phyloP scores from a whole-genome alignment of 2,888 invertebrate species.

The Polylopha cassiicola region DNA sequence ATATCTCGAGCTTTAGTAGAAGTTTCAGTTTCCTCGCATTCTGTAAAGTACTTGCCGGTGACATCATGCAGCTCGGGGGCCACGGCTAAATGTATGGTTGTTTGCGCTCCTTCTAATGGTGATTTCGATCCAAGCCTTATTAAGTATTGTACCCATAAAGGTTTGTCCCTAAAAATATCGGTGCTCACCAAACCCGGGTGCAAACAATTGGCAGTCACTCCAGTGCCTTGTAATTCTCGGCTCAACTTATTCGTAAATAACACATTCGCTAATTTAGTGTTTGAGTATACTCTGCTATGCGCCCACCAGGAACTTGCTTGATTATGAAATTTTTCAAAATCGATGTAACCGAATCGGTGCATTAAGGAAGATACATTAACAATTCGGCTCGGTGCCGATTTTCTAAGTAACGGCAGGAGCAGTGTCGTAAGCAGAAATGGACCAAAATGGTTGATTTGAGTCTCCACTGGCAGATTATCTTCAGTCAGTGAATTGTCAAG shows the following conservation, averaged over 20 bases:
- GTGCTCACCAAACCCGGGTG: constrained; percentile 89
- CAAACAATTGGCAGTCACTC: constrained; percentile 85
- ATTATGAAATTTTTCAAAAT: constrained; percentile 82
- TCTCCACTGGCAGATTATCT: constrained; percentile 89
- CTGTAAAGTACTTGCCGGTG: constrained; percentile 85
- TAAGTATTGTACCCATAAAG: constrained; percentile 76
- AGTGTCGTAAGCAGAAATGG: constrained; percentile 92
- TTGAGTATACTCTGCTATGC: constrained; percentile 76
- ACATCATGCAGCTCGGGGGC: constrained; percentile 81
- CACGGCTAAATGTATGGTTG: constrained; percentile 82
- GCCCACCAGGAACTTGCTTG: constrained; percentile 64
- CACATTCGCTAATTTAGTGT: constrained; percentile 86
- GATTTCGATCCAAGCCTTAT: constrained; percentile 81
- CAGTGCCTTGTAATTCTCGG: constrained; percentile 76
- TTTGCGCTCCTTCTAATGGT: constrained; percentile 85
- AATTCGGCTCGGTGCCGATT: constrained; percentile 82
- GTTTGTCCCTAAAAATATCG: constrained; percentile 84
- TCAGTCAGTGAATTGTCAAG: constrained; percentile 80
- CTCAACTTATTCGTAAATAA: constrained; percentile 83
- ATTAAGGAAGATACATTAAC: constrained; percentile 86
- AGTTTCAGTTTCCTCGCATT: constrained; percentile 80
- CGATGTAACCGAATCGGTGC: constrained; percentile 80
- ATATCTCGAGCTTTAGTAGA: constrained; percentile 76
- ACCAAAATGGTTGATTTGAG: constrained; percentile 93
- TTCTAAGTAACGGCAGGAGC: constrained; percentile 84